Evolutionary conservation across 2,113 vertebrate species (phyloP).

Genomic region (Terrapene triunguis): DNA sequence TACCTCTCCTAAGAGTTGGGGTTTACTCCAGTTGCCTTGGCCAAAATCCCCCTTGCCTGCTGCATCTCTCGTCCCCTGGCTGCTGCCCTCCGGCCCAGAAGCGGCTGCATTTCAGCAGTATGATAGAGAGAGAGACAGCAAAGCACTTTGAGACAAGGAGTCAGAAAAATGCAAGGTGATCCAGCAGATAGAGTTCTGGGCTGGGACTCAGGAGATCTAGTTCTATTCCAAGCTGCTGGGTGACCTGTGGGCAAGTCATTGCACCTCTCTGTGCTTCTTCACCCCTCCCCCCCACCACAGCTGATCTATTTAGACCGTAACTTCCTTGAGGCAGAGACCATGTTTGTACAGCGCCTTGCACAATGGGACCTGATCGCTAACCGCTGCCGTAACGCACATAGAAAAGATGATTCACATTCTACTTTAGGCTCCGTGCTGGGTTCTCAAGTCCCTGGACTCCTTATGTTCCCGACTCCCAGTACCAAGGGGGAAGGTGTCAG

Average conservation of each 20-base stretch:
- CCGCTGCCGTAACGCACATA: neutral
- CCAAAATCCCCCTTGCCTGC: neutral
- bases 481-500: neutral
- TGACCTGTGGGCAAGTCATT: neutral
- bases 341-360: neutral
- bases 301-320: neutral
- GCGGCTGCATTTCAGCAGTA: neutral
- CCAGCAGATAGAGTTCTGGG: neutral
- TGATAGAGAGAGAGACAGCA: neutral
- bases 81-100: neutral
- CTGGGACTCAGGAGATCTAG: neutral
- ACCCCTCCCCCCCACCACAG: neutral
- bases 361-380: neutral
- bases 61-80: neutral
- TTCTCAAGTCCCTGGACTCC: neutral
- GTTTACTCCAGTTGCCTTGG: neutral
- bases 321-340: neutral
- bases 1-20: neutral
- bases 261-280: neutral
- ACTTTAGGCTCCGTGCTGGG: neutral
- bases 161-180: neutral
- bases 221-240: neutral
- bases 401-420: neutral
- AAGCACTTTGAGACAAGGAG: neutral
- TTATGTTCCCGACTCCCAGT: neutral